phyloP scores from a whole-genome alignment of 2,113 vertebrate genomes.

The Podarcis cretensis region DNA sequence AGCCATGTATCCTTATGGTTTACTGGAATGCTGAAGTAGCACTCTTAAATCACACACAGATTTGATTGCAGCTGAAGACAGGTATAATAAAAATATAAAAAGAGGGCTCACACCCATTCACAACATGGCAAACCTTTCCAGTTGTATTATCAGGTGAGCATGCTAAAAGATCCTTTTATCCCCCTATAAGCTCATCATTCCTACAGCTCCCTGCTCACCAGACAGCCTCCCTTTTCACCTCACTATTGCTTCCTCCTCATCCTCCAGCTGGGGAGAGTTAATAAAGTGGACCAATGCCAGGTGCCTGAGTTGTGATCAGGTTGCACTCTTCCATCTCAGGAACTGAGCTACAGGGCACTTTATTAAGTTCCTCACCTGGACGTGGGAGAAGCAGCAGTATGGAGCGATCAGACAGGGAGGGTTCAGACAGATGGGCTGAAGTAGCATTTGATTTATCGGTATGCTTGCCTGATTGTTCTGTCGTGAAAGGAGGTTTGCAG shows the following conservation, averaged over 20 bases:
- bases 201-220: background rate
- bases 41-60: background rate
- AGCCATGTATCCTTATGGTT: background rate
- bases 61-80: background rate
- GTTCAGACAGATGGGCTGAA: background rate
- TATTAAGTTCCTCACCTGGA: background rate
- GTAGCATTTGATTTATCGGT: background rate
- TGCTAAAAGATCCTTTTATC: background rate
- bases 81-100: background rate
- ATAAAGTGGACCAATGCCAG: background rate
- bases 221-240: too few relatives aligned
- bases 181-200: background rate
- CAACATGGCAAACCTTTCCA: background rate
- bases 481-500: background rate
- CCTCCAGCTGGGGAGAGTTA: background rate
- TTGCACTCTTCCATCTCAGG: background rate
- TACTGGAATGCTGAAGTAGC: background rate
- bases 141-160: background rate
- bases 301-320: background rate
- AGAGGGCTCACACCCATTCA: background rate
- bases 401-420: background rate
- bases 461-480: background rate
- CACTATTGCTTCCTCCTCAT: background rate
- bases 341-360: background rate
- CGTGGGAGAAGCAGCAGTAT: background rate